Conservation (phyloP, 2,113 vertebrate species). For the Grallaria varia region DNA sequence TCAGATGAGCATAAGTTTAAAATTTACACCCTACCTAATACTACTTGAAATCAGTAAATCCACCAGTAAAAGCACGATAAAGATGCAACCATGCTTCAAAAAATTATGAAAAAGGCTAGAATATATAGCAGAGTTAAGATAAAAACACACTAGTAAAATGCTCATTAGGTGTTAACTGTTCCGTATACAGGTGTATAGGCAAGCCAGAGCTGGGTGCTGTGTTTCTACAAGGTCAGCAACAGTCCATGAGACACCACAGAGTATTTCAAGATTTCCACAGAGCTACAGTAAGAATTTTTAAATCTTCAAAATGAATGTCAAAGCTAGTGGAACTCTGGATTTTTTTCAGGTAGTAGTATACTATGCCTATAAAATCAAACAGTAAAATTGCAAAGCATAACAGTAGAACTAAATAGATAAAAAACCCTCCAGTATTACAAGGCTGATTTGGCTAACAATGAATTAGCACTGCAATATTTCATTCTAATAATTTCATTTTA, state of each 20-base stretch:
- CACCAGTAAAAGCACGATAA: not conserved
- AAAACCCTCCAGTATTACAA: not conserved
- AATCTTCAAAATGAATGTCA: not conserved
- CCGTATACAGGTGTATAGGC: not conserved
- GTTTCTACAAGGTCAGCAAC: not conserved
- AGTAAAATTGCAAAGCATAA: not conserved
- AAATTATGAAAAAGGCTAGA: not conserved
- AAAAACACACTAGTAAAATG: not conserved
- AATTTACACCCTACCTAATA: not conserved
- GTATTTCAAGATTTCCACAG: not conserved
- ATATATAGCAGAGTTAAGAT: not conserved
- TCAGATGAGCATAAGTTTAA: not conserved
- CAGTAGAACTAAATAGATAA: not conserved
- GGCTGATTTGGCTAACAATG: not conserved
- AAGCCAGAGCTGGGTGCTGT: not conserved
- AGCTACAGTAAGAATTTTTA: not conserved
- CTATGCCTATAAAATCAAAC: rapidly evolving
- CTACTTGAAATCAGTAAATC: not conserved
- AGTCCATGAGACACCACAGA: not conserved
- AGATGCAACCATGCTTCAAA: not conserved
- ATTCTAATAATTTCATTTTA: not conserved
- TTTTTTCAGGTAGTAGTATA: not conserved
- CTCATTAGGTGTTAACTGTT: not conserved
- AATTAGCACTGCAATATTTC: not conserved
- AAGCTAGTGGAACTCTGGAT: not conserved